phyloP scores from a whole-genome alignment of 2,113 vertebrate genomes.

The Pristiophorus japonicus region DNA sequence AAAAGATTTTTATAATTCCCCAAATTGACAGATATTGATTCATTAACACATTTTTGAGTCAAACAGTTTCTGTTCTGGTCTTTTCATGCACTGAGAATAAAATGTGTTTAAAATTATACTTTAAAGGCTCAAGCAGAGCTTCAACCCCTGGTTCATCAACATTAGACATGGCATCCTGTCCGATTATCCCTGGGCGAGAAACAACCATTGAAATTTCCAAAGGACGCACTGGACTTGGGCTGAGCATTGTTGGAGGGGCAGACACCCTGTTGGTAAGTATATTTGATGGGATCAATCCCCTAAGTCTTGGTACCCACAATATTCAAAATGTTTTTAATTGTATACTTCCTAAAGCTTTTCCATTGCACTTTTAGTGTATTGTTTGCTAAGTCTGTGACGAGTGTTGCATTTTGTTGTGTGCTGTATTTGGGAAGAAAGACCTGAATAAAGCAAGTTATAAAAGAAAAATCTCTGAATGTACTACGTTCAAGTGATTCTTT shows the following conservation, averaged over 20 bases:
- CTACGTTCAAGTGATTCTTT: neutral
- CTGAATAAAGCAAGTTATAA: neutral
- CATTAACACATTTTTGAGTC: neutral
- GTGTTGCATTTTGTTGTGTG: neutral
- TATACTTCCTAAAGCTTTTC: neutral
- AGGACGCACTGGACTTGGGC: conserved; percentile 84
- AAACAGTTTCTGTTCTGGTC: neutral
- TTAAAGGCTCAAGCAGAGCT: conserved; percentile 73
- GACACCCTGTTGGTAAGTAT: conserved; percentile 85
- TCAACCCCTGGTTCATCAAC: conserved; percentile 74
- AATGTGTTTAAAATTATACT: conserved; percentile 3
- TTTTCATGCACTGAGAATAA: neutral
- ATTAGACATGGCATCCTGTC: conserved; percentile 82
- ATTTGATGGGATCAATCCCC: neutral
- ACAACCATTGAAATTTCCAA: conserved; percentile 96
- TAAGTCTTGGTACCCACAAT: neutral
- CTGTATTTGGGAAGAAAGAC: conserved; percentile 4
- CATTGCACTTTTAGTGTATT: neutral
- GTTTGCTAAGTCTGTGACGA: neutral
- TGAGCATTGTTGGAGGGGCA: conserved; percentile 93
- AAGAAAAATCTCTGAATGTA: neutral
- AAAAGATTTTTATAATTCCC: neutral
- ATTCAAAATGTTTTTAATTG: neutral
- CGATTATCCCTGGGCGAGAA: conserved; percentile 94
- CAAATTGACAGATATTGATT: neutral